A percentile compares a stretch with the other conserved stretches of the same genome.
Conservation (phyloP, 2,888 invertebrate genomes). For the Tetragonula carbonaria region DNA sequence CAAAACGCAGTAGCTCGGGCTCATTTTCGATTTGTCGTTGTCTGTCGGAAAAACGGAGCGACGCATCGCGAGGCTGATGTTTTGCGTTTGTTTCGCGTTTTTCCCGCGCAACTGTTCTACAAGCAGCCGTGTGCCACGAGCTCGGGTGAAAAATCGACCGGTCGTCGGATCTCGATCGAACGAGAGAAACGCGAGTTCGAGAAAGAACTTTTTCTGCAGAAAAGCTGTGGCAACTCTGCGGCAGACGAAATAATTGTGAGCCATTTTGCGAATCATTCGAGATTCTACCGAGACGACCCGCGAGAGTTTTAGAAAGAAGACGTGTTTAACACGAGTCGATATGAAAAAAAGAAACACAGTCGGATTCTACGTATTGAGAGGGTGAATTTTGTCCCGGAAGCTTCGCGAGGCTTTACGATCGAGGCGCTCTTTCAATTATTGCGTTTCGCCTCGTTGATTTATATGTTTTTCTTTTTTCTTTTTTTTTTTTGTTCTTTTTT, state of each 20-base stretch:
- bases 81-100: constrained; percentile 17
- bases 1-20: constrained; percentile 47
- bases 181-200: neutral
- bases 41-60: constrained; percentile 61
- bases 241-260: too few species aligned
- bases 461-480: constrained; percentile 20
- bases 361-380: neutral
- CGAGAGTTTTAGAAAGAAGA: neutral
- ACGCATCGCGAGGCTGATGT: constrained; percentile 21
- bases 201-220: neutral
- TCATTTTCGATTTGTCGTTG: constrained; percentile 65
- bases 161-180: neutral
- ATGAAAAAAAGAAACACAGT: neutral
- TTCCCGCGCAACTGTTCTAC: constrained; percentile 37
- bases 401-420: neutral
- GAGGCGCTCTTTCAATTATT: constrained; percentile 24
- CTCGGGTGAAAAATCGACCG: neutral
- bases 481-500: neutral
- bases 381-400: neutral
- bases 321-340: neutral
- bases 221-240: neutral
- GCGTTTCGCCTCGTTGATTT: constrained; percentile 8
- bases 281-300: neutral
- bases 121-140: constrained; percentile 23
- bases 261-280: neutral